phyloP scores from a whole-genome alignment of 1,140 invertebrate species.

The Apocrypta bakeri region DNA sequence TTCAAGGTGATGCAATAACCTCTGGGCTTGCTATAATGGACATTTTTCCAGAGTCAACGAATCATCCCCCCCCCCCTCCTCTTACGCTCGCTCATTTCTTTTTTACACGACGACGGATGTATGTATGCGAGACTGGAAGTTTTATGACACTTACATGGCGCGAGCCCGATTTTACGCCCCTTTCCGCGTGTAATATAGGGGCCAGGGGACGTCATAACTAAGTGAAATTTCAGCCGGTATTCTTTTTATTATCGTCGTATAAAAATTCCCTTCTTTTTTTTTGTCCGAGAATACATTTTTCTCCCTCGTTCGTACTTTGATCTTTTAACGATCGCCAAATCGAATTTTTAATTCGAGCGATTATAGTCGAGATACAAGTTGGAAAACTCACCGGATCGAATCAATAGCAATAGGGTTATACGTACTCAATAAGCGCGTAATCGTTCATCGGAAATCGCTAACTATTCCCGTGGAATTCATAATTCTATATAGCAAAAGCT shows the following conservation, averaged over 20 bases:
- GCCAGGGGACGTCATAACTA: neutral
- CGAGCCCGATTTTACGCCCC: neutral
- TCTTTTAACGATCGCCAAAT: too few species aligned
- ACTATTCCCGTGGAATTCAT: neutral
- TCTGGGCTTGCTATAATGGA: neutral
- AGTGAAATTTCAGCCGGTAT: neutral
- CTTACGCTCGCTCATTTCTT: neutral
- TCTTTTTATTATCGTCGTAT: neutral
- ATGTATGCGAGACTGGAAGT: neutral
- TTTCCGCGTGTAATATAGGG: neutral
- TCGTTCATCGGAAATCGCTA: neutral
- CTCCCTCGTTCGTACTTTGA: neutral
- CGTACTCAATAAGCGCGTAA: too few species aligned
- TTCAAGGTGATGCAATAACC: neutral
- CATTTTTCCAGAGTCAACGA: neutral
- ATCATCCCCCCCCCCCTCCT: neutral
- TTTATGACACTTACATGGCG: neutral
- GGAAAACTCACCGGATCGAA: too few species aligned
- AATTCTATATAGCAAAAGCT: neutral
- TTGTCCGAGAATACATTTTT: neutral
- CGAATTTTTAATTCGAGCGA: too few species aligned
- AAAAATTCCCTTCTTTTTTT: neutral
- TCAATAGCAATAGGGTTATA: too few species aligned
- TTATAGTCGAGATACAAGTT: too few species aligned
- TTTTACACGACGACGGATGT: neutral